Conservation (phyloP, 2,888 invertebrate genomes). For the Plebejus anna region DNA sequence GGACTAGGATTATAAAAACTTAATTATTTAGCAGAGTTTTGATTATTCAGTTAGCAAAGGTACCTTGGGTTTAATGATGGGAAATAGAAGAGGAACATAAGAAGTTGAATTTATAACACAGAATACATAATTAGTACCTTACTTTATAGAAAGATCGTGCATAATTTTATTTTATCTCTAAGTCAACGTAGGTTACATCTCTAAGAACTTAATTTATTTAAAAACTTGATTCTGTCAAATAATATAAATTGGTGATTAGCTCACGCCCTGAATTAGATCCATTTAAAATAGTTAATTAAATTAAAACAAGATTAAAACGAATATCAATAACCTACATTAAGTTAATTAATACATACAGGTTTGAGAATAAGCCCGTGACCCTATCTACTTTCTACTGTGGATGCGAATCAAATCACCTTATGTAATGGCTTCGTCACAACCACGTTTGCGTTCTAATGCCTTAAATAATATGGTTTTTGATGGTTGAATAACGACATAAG, state of each 20-base stretch:
- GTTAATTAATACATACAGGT: not conserved
- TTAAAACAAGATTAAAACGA: not conserved
- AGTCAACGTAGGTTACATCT: not conserved
- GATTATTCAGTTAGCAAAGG: too few species aligned
- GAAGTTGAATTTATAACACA: not conserved
- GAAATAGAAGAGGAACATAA: not conserved
- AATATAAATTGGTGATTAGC: not conserved
- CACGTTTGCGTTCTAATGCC: not conserved
- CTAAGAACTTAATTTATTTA: not conserved
- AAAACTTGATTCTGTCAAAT: not conserved
- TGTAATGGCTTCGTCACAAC: not conserved
- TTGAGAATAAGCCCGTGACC: slow-evolving; percentile 1
- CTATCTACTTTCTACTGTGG: not conserved
- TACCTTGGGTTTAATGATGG: too few species aligned
- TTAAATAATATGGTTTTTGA: slow-evolving; percentile 1
- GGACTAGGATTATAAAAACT: too few species aligned
- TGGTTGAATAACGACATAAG: not conserved
- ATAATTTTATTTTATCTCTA: not conserved
- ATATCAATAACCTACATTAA: not conserved
- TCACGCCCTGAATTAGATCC: not conserved
- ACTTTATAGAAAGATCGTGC: not conserved
- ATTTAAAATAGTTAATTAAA: not conserved
- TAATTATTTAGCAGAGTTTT: too few species aligned
- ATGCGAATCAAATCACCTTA: not conserved
- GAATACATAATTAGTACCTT: too few species aligned